These are phyloP conservation scores for Telmatochromis bifrenatus DNA, from an alignment of 2,113 vertebrate genomes.

Conservation along the genomic window DNA sequence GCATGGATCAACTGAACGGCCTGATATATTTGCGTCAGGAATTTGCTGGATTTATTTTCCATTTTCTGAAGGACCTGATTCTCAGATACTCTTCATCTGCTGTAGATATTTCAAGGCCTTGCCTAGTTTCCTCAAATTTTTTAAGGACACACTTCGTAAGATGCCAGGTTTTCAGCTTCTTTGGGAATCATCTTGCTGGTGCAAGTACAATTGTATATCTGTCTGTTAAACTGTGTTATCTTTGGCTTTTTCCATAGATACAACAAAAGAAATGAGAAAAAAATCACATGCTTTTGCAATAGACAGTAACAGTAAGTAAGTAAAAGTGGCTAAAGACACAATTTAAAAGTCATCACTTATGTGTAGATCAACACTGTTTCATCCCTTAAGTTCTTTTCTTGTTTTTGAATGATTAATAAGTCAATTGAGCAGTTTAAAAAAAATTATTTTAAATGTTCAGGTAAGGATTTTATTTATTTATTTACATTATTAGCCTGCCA, in stretches of 20 bases:
- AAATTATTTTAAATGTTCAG: not conserved
- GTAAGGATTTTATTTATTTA: not conserved
- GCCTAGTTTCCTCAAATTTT: not conserved
- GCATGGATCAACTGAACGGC: not conserved
- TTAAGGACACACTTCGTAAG: not conserved
- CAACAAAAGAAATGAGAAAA: not conserved
- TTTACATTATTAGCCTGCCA: not conserved
- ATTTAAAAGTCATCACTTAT: not conserved
- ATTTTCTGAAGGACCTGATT: not conserved
- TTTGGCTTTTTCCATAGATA: not conserved
- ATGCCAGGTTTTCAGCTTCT: not conserved
- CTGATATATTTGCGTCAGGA: not conserved
- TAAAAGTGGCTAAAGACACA: not conserved
- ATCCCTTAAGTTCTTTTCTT: not conserved
- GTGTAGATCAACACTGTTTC: not conserved
- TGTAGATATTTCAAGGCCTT: not conserved
- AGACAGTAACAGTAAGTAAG: not conserved
- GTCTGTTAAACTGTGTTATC: not conserved
- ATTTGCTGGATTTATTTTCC: not conserved
- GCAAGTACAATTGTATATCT: not conserved
- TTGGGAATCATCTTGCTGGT: not conserved
- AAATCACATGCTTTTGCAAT: not conserved
- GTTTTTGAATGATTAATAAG: not conserved
- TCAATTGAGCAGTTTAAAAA: not conserved
- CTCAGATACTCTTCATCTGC: not conserved